Percentiles rank a stretch among this genome's conserved stretches.
Evolutionary conservation across 2,797 vertebrate genomes (phyloP).

Genomic region (Artibeus jamaicensis): DNA sequence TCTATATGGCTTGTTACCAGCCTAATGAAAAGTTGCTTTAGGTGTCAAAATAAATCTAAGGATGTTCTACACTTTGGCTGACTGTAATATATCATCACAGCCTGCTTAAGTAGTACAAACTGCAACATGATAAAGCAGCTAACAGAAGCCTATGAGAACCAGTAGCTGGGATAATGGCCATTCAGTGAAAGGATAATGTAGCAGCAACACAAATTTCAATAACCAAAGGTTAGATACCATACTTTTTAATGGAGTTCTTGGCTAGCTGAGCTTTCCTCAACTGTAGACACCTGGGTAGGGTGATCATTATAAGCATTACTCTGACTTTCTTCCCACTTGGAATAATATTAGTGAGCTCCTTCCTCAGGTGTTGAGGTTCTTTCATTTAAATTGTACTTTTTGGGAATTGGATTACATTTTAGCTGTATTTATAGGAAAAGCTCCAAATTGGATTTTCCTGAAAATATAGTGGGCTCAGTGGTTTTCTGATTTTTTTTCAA

Average conservation of each 20-base stretch:
- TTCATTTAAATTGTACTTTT: neutral
- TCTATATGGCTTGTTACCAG: slow-evolving; percentile 77
- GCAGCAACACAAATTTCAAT: slow-evolving; percentile 62
- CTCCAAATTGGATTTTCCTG: neutral
- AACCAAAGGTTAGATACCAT: slow-evolving; percentile 60
- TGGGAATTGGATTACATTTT: neutral
- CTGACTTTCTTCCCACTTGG: neutral
- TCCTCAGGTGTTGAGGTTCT: neutral
- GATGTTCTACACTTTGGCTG: slow-evolving; percentile 73
- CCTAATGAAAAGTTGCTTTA: slow-evolving; percentile 79
- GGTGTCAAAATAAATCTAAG: slow-evolving; percentile 79
- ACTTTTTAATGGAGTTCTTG: slow-evolving; percentile 64
- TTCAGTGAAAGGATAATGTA: slow-evolving; percentile 67
- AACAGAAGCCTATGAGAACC: slow-evolving; percentile 68
- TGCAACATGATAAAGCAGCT: slow-evolving; percentile 71
- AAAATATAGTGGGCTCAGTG: neutral
- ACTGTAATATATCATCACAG: slow-evolving; percentile 74
- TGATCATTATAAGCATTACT: neutral
- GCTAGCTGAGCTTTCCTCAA: slow-evolving; percentile 54
- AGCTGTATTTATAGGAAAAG: neutral
- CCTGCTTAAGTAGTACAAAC: slow-evolving; percentile 72
- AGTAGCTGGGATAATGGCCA: slow-evolving; percentile 67
- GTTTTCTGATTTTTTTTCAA: neutral
- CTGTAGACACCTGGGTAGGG: neutral
- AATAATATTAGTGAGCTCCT: neutral